These are phyloP conservation scores for Ophion costatus DNA, from an alignment of 2,888 invertebrate species.

Conservation along the genomic window DNA sequence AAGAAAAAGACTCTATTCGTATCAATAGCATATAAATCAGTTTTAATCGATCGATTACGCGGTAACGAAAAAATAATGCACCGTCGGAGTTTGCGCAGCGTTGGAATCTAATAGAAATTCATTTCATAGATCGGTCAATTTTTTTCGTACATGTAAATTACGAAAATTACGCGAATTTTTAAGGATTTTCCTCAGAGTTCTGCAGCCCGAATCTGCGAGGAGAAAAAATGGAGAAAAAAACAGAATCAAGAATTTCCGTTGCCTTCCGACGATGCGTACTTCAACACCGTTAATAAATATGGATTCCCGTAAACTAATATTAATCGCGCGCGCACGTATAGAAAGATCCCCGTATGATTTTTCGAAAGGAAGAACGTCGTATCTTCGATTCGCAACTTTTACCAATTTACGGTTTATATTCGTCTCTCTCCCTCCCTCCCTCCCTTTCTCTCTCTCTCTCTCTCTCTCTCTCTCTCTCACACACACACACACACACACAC, in stretches of 20 bases:
- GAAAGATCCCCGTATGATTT: constrained; percentile 1
- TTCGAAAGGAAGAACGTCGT: constrained; percentile 5
- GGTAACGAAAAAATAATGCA: background rate
- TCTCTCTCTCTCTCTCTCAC: too few species aligned
- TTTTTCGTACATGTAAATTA: background rate
- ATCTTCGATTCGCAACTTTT: background rate
- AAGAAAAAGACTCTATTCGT: background rate
- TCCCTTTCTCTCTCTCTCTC: too few species aligned
- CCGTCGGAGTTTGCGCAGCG: background rate
- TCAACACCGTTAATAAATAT: constrained; percentile 56
- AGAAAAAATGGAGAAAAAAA: background rate
- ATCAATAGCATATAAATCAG: constrained; percentile 11
- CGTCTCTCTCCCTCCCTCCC: too few species aligned
- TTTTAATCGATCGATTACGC: constrained; percentile 25
- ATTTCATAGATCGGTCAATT: background rate
- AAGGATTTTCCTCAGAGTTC: background rate
- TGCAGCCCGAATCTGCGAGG: background rate
- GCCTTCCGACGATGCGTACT: background rate
- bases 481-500: too few species aligned
- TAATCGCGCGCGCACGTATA: constrained; percentile 1
- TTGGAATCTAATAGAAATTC: background rate
- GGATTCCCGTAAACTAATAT: constrained; percentile 17
- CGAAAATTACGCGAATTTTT: background rate
- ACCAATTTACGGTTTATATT: background rate
- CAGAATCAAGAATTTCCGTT: background rate